phyloP scores from a whole-genome alignment of 2,113 vertebrate genomes.

The Pyrgilauda ruficollis region DNA sequence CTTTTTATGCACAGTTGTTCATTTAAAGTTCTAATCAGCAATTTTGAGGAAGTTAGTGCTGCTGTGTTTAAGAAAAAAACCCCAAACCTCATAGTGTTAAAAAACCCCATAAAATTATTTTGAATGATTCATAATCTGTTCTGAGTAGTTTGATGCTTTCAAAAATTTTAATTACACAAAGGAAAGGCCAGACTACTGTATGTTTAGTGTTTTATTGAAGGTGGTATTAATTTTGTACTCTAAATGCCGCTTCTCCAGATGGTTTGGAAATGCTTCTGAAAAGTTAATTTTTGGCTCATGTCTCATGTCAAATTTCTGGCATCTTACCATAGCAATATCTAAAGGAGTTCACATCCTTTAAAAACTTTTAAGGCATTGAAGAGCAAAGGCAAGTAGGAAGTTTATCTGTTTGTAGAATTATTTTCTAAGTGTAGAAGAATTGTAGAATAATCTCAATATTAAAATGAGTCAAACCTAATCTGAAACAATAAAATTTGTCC shows the following conservation, averaged over 20 bases:
- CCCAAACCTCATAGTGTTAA: not conserved
- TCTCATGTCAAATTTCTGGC: constrained; percentile 39
- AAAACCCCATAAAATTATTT: not conserved
- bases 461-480: not conserved
- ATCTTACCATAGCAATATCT: not conserved
- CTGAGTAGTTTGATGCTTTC: not conserved
- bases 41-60: not conserved
- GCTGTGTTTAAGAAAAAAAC: not conserved
- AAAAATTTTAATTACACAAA: constrained; percentile 21
- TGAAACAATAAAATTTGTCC: not conserved
- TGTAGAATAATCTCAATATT: not conserved
- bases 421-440: not conserved
- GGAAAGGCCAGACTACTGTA: constrained; percentile 26
- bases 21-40: not conserved
- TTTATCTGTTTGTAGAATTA: not conserved
- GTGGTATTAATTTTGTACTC: constrained; percentile 46
- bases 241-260: constrained; percentile 38
- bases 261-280: constrained; percentile 64
- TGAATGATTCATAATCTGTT: not conserved
- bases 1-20: not conserved
- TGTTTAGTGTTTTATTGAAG: not conserved
- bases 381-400: not conserved
- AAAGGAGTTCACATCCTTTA: constrained; percentile 12
- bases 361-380: not conserved
- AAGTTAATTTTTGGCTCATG: constrained; percentile 36